Base-by-base conservation (phyloP, 2,113 vertebrate species). In the Varanus salvator region DNA sequence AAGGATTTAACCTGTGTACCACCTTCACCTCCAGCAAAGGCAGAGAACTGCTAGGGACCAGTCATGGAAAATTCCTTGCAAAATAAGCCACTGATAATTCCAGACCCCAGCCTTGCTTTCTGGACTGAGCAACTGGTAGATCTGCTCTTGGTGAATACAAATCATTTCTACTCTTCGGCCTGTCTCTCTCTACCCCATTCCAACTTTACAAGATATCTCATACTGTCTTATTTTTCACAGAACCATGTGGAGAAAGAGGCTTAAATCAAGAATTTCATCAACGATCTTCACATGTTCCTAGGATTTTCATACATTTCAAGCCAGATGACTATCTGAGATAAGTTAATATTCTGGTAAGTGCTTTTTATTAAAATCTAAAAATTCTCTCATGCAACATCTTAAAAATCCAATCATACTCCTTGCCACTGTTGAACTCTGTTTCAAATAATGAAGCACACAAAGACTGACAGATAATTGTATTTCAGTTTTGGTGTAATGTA, bases 391-490 rank as follows among this genome's bases (percentile, higher is more conserved):
- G 4, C 87, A 93, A 82, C 4, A n/a, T 78, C 91, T 91, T 90
- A 94, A 90, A 94, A 90, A 89, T 88, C 86, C 83, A 94, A 92
- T 90, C 84, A 91, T 81, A 90, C 29, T 87, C n/a, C 52, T 87
- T 85, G 29, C 34, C 91, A 8, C 78, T 95, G 90, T 87, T 91
- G 84, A 96, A 95, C 34, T 84, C 82, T 91, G 60, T 95, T 95
- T 96, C 83, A 94, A 95, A 92, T 94, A 92, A 77, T 66, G 87
- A 95, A 96, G 93, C 88, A 80, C 80, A 89, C 85, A 87, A 93
- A n/a, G 48, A 90, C 71, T 93, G 88, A 90, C 89, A 91, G 84
- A 68, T 82, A 96, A 95, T 69, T 93, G 74, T 91, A 95, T 96
- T 72, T 93, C 92, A 90, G 90, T 95, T 95, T 95, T 87, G 91